Conservation (phyloP, 2,888 invertebrate species). For the Phania funesta region DNA sequence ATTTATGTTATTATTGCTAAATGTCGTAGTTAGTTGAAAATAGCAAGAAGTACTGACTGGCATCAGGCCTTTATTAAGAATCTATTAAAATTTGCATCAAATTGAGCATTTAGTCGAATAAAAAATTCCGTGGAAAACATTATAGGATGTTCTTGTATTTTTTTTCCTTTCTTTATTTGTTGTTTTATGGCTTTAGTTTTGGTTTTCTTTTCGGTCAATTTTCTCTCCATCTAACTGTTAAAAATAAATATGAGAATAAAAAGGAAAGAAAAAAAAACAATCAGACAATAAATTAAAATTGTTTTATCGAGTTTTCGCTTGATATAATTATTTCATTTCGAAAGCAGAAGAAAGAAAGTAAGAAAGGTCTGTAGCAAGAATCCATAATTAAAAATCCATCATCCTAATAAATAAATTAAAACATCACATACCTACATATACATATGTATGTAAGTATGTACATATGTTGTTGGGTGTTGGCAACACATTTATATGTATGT, state of each 20-base stretch:
- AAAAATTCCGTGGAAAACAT: slow-evolving; percentile 51
- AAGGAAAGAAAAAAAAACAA: background rate
- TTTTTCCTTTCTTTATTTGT: background rate
- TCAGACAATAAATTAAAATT: background rate
- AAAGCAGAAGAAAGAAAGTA: too few species aligned
- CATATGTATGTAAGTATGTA: too few species aligned
- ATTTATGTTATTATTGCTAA: slow-evolving; percentile 25
- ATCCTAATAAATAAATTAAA: too few species aligned
- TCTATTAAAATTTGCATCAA: slow-evolving; percentile 59
- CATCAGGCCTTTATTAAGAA: slow-evolving; percentile 49
- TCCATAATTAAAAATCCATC: too few species aligned
- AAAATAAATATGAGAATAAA: background rate
- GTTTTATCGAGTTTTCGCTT: background rate
- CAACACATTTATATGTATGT: background rate
- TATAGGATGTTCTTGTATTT: slow-evolving; percentile 18
- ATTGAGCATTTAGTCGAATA: slow-evolving; percentile 64
- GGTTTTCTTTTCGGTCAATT: slow-evolving; percentile 12
- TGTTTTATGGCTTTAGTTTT: slow-evolving; percentile 9
- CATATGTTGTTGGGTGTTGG: too few species aligned
- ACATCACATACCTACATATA: too few species aligned
- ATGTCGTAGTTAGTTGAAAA: slow-evolving; percentile 1
- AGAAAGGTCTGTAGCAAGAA: too few species aligned
- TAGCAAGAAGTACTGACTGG: slow-evolving; percentile 19
- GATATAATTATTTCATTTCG: too few species aligned
- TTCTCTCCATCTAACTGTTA: slow-evolving; percentile 12